These are phyloP conservation scores for Amphimedon queenslandica DNA, from an alignment of 37 sponge, comb jelly and placozoan species.

Conservation along the genomic window DNA sequence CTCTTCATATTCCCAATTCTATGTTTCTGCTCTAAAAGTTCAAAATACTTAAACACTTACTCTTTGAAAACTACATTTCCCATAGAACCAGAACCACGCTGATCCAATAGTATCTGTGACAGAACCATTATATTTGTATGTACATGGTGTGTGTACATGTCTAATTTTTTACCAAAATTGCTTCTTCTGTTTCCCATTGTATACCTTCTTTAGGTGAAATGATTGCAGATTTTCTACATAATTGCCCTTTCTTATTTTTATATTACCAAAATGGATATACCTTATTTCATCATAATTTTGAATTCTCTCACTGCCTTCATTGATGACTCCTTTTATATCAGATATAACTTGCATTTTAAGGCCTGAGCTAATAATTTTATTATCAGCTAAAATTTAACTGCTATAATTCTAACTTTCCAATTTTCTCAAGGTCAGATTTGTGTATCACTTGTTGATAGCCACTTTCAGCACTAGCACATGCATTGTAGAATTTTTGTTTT, in stretches of 20 bases:
- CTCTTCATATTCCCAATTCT: neutral
- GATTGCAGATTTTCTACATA: neutral
- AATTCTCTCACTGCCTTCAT: no score
- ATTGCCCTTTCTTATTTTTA: no score
- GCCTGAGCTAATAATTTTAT: no score
- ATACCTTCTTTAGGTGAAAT: neutral
- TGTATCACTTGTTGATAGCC: neutral
- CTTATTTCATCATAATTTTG: no score
- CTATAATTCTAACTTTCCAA: neutral
- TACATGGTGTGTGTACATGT: neutral
- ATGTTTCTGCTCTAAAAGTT: neutral
- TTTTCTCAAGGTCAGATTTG: neutral
- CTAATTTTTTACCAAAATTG: constrained; percentile 8
- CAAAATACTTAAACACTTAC: neutral
- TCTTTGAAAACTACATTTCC: neutral
- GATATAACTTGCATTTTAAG: no score
- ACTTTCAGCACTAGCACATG: neutral
- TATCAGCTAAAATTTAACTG: no score
- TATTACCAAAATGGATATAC: no score
- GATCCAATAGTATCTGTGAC: constrained; percentile 16
- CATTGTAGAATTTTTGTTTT: neutral
- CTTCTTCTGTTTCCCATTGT: constrained; percentile 25
- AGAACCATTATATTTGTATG: neutral
- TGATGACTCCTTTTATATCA: no score
- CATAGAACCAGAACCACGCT: constrained; percentile 3